Percentiles rank a stretch among this genome's conserved stretches.
Evolutionary conservation across 2,113 vertebrate species (phyloP).

Genomic region (Urocitellus parryii): DNA sequence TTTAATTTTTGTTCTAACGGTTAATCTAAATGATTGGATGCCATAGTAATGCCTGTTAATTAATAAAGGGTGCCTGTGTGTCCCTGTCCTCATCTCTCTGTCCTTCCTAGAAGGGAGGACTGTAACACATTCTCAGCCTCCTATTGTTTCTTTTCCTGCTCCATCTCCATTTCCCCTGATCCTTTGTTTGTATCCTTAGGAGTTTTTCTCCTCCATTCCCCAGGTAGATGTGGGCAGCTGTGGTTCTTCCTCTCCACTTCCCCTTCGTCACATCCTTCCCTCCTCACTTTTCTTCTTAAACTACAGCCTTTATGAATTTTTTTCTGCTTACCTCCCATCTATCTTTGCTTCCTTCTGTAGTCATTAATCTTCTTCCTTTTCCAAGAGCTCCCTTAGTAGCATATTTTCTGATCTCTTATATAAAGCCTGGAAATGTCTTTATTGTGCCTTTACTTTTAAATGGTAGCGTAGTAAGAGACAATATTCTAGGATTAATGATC

Average conservation of each 20-base stretch:
- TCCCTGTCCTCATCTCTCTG: too few species aligned
- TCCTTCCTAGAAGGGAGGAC: background rate
- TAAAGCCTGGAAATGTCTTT: constrained; percentile 1
- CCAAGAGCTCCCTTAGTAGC: background rate
- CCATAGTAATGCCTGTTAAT: background rate
- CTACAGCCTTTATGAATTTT: background rate
- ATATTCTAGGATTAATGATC: background rate
- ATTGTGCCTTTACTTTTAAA: background rate
- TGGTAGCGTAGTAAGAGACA: background rate
- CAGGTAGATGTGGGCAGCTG: too few species aligned
- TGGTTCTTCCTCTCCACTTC: background rate
- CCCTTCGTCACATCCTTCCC: background rate
- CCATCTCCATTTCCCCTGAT: background rate
- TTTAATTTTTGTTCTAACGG: background rate
- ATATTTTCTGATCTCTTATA: background rate
- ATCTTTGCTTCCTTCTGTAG: background rate
- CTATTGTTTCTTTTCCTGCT: background rate
- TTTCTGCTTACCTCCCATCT: background rate
- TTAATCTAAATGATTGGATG: constrained; percentile 12
- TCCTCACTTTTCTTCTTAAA: background rate
- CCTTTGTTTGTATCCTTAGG: background rate
- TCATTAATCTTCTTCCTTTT: background rate
- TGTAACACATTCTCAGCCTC: rapidly evolving
- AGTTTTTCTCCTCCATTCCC: rapidly evolving
- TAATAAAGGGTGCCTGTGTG: background rate